Evolutionary conservation across 92 coral and sea anemone species (phyloP).

Genomic region (Epizoanthus rinbou): DNA sequence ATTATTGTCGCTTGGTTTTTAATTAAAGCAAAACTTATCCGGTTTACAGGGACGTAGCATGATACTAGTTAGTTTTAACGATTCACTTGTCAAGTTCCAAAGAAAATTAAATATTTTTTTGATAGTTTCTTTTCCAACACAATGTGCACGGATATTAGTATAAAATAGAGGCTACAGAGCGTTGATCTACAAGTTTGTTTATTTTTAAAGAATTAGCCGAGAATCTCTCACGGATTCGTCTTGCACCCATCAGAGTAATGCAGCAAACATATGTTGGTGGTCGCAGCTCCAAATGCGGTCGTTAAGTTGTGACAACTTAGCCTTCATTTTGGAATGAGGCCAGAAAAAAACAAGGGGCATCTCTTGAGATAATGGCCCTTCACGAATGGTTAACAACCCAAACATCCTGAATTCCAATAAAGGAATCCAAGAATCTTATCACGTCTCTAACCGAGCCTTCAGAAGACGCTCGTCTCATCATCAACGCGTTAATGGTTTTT

Average conservation of each 20-base stretch:
- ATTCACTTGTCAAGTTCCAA: neutral
- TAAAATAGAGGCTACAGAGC: too few relatives aligned
- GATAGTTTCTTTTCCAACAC: slow-evolving; percentile 9
- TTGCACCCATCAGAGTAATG: neutral
- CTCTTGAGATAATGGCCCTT: slow-evolving; percentile 26
- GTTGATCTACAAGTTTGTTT: neutral
- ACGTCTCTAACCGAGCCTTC: slow-evolving; percentile 7
- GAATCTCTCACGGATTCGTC: slow-evolving; percentile 7
- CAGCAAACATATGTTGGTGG: slow-evolving; percentile 18
- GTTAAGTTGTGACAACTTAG: neutral
- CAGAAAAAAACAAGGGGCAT: slow-evolving; percentile 1
- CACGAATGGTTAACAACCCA: slow-evolving; percentile 27
- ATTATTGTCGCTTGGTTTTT: slow-evolving; percentile 35
- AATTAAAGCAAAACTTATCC: slow-evolving; percentile 7
- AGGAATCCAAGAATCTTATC: slow-evolving; percentile 34
- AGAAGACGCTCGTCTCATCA: slow-evolving; percentile 28
- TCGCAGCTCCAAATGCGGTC: neutral
- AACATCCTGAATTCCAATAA: slow-evolving; percentile 46
- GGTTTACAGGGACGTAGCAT: neutral
- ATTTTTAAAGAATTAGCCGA: slow-evolving; percentile 14
- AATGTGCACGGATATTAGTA: neutral
- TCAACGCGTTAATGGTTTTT: slow-evolving; percentile 36
- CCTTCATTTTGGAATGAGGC: slow-evolving; percentile 11
- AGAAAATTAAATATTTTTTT: slow-evolving; percentile 12
- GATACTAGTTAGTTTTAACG: neutral